Percentiles rank a stretch among this genome's conserved stretches.
These are phyloP conservation scores for Scalopus aquaticus DNA, from an alignment of 2,113 vertebrate genomes.

Conservation along the genomic window DNA sequence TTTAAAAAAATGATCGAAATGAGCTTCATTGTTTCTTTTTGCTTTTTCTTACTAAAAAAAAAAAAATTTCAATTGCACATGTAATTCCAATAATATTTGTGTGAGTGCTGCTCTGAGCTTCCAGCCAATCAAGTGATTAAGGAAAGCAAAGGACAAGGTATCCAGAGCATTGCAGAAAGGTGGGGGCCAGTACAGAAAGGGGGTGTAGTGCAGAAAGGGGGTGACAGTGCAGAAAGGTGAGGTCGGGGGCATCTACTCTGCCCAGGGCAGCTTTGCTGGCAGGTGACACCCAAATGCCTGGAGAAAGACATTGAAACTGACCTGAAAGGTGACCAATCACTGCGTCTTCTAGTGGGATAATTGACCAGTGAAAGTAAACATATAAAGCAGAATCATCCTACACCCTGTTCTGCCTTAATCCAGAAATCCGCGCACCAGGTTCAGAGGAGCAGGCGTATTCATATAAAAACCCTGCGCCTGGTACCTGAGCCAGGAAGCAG, in stretches of 20 bases:
- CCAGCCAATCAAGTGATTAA: not conserved
- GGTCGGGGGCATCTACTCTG: not conserved
- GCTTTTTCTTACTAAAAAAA: not conserved
- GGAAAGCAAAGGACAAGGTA: not conserved
- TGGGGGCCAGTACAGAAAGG: not conserved
- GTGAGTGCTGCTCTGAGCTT: not conserved
- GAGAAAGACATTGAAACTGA: not conserved
- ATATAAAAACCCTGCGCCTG: not conserved
- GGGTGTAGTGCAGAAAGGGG: not conserved
- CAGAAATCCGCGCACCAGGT: not conserved
- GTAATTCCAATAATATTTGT: not conserved
- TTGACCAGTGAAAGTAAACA: not conserved
- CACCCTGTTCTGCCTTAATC: not conserved
- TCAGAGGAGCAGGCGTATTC: too few relatives aligned
- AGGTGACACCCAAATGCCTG: not conserved
- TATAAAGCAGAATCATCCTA: not conserved
- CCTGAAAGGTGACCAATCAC: not conserved
- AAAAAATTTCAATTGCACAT: not conserved
- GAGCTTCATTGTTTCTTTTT: not conserved
- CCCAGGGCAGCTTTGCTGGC: not conserved
- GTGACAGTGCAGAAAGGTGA: not conserved
- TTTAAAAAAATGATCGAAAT: not conserved
- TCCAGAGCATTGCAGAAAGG: not conserved
- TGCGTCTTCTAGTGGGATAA: not conserved
- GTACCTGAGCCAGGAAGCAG: not conserved